phyloP scores from a whole-genome alignment of 2,113 vertebrate genomes.

The Poecile atricapillus region DNA sequence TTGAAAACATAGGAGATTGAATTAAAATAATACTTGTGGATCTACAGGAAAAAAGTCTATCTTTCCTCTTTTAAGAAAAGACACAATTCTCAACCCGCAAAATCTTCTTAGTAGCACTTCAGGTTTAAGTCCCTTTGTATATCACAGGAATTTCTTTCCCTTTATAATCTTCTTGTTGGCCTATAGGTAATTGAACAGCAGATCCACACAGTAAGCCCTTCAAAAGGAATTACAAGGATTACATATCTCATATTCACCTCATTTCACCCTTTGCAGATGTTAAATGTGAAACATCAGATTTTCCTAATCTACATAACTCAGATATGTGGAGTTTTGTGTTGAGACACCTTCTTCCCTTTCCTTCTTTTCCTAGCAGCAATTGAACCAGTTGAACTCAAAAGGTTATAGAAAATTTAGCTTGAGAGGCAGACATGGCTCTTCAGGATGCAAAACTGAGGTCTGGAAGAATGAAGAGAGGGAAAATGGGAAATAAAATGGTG shows the following conservation, averaged over 20 bases:
- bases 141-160: neutral
- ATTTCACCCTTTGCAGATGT: slow-evolving; percentile 31
- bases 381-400: neutral
- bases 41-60: neutral
- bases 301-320: neutral
- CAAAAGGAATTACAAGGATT: slow-evolving; percentile 63
- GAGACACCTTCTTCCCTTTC: neutral
- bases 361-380: neutral
- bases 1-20: neutral
- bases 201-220: slow-evolving; percentile 41
- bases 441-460: neutral
- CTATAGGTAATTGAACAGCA: slow-evolving; percentile 58
- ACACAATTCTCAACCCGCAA: neutral
- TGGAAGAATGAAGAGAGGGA: neutral
- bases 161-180: slow-evolving; percentile 37
- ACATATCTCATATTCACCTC: slow-evolving; percentile 46
- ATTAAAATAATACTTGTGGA: neutral
- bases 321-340: neutral
- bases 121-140: slow-evolving; percentile 26
- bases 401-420: neutral
- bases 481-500: neutral
- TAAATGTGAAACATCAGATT: neutral
- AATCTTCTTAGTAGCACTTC: neutral
- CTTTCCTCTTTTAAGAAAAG: neutral
- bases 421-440: neutral